Evolutionary conservation across 2,888 invertebrate genomes (phyloP), one percentile per base, ranked within the genome.

Genomic region (Pyrochroa serraticornis): DNA sequence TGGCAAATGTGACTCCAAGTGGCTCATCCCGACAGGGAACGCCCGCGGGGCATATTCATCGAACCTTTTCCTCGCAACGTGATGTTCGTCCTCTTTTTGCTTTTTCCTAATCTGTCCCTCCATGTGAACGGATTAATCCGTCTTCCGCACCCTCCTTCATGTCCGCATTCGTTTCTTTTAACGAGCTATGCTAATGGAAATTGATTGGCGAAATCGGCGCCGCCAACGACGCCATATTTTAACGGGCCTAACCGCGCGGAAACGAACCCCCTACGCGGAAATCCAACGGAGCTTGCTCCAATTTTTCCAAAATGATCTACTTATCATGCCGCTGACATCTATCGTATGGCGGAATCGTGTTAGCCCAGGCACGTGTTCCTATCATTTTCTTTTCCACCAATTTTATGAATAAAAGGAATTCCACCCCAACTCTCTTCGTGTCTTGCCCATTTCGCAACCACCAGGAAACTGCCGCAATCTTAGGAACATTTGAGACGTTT

Each of bases 1-100:
- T 68, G 66, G 64, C 66, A 67, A 68, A 70, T 69, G 65, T 66
- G 66, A 65, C 64, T 63, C 57, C 65, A 66, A 68, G 65, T 65
- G 64, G 58, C 53, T 62, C 64, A 59, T 55, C 58, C 59, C 62
- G 63, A 66, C 58, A 61, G 63, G 64, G 62, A 60, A 56, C 59
- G 61, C 63, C 65, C 62, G 48, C 56, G 58, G 62, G 64, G 67
- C 58, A 63, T 63, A 66, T 66, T 64, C 64, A 67, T 64, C 62
- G 62, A 64, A 63, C 60, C 58, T 49, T 49, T 59, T 44, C 38
- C 50, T 50, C 14, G 39, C 52, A 9, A 14, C 35, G 12, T 35
- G 46, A 36, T 22, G 22, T 22, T 22, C 22, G 22, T 22, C 22
- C 22, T 5, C 22, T 22, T 41, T 41, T 30, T 14, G 3, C 42